These are phyloP conservation scores for Corythornis vintsioides DNA, from an alignment of 2,113 vertebrate species.

Conservation along the genomic window DNA sequence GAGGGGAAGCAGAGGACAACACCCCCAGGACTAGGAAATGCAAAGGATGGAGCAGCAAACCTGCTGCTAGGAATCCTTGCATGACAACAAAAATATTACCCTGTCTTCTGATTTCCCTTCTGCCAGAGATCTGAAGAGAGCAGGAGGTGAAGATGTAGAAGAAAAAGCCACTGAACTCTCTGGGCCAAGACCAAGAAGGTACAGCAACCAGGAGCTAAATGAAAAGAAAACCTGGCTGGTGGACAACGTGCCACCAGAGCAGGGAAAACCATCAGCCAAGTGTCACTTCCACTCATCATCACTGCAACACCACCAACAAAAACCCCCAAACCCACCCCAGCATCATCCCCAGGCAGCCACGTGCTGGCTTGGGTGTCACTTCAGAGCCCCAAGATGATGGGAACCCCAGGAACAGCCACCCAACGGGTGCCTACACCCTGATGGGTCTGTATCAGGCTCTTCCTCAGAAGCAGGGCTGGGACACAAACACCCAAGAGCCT, in stretches of 20 bases:
- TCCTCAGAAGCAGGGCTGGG: not conserved
- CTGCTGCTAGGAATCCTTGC: not conserved
- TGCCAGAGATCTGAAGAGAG: not conserved
- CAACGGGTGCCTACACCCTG: not conserved
- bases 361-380: fast-evolving
- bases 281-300: not conserved
- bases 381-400: not conserved
- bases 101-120: not conserved
- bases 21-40: not conserved
- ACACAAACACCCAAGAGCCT: not conserved
- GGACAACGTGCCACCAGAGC: not conserved
- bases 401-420: not conserved
- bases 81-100: not conserved
- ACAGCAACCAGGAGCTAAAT: fast-evolving
- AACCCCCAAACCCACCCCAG: no score
- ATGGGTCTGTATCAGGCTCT: fast-evolving
- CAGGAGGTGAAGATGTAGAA: not conserved
- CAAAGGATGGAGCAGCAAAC: not conserved
- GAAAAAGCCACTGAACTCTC: not conserved
- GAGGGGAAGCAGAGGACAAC: not conserved
- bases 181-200: fast-evolving
- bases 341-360: not conserved
- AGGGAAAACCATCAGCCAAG: not conserved
- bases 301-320: not conserved
- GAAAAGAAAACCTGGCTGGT: fast-evolving